A percentile compares a stretch with the other conserved stretches of the same genome.
Conservation (phyloP, 2,888 invertebrate species). For the Neoaliturus tenellus region DNA sequence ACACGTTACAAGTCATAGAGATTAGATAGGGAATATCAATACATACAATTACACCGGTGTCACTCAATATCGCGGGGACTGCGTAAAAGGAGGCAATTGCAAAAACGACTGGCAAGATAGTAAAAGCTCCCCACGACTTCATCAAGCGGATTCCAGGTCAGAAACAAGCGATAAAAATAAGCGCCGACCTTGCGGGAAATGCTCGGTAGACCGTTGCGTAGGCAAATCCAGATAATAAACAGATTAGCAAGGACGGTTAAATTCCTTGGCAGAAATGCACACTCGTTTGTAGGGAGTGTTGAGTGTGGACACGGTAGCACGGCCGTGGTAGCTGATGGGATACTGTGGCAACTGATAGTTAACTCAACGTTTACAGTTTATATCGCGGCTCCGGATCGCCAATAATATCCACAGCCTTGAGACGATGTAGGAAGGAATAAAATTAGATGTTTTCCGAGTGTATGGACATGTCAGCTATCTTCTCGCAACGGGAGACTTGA, state of each 20-base stretch:
- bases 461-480: no score
- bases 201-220: neutral
- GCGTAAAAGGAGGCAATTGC: neutral
- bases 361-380: neutral
- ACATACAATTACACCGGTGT: neutral
- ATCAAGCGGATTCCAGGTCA: slow-evolving; percentile 21
- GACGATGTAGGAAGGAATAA: no score
- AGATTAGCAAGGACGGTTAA: neutral
- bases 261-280: slow-evolving; percentile 6
- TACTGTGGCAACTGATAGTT: neutral
- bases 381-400: neutral
- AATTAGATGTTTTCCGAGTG: no score
- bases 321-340: no score
- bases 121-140: slow-evolving; percentile 20
- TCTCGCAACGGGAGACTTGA: no score
- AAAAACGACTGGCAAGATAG: neutral
- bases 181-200: neutral
- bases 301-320: neutral
- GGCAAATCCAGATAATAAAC: slow-evolving; percentile 33
- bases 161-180: slow-evolving; percentile 35
- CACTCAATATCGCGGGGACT: neutral
- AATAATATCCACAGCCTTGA: neutral
- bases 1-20: neutral
- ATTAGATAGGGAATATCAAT: neutral
- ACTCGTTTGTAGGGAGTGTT: no score